These are phyloP conservation scores for Drosophila truncata DNA, from an alignment of 1,140 invertebrate species.

Conservation along the genomic window DNA sequence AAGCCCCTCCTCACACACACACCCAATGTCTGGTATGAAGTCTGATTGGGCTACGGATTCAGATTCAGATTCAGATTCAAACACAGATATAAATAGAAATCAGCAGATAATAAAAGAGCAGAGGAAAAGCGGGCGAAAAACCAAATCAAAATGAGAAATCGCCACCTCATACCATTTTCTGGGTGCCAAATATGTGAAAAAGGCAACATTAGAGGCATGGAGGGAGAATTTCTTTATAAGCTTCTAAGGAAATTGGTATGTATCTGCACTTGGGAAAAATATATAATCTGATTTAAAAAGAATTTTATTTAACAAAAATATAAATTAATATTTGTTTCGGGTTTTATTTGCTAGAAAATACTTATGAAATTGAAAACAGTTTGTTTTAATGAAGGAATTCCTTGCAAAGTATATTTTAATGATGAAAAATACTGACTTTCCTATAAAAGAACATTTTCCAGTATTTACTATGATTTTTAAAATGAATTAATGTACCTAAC, in stretches of 20 bases:
- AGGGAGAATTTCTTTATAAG: conserved; percentile 11
- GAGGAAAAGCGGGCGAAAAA: conserved; percentile 22
- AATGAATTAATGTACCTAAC: not conserved
- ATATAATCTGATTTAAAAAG: no score
- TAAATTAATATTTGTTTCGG: no score
- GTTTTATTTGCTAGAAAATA: no score
- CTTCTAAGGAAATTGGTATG: conserved; percentile 15
- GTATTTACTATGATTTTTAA: not conserved
- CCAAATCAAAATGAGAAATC: conserved; percentile 68
- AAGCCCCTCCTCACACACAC: conserved; percentile 51
- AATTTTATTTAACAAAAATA: not conserved
- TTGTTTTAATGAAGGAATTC: no score
- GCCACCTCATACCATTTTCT: conserved; percentile 49
- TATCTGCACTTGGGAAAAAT: not conserved
- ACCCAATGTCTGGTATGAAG: not conserved
- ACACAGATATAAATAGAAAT: conserved; percentile 52
- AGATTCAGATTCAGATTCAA: conserved; percentile 12
- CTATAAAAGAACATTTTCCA: no score
- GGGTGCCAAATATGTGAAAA: conserved; percentile 20
- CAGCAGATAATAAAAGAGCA: conserved; percentile 57
- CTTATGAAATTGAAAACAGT: not conserved
- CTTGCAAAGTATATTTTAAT: no score
- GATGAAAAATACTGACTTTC: no score
- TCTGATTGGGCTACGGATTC: not conserved
- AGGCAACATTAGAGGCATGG: conserved; percentile 9